A percentile compares a stretch with the other conserved stretches of the same genome.
These are phyloP conservation scores for Chloroceryle inda DNA, from an alignment of 2,797 vertebrate genomes.

Conservation along the genomic window DNA sequence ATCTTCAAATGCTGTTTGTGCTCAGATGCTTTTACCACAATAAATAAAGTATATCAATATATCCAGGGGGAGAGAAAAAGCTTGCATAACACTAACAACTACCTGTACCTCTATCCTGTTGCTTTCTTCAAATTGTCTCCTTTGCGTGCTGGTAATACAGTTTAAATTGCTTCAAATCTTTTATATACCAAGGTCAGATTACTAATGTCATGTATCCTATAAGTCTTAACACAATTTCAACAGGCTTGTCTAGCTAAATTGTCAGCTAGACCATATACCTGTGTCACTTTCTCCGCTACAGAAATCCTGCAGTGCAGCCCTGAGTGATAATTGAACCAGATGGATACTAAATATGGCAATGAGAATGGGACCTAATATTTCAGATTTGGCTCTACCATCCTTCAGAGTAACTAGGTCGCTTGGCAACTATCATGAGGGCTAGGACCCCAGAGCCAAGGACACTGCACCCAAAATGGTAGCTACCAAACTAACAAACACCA, in stretches of 20 bases:
- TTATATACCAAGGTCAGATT: background rate
- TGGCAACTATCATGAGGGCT: background rate
- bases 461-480: background rate
- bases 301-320: background rate
- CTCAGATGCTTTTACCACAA: background rate
- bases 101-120: background rate
- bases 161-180: conserved; percentile 8
- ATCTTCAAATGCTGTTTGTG: conserved; percentile 10
- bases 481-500: background rate
- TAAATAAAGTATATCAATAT: background rate
- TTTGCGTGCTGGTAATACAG: background rate
- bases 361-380: background rate
- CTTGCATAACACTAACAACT: background rate
- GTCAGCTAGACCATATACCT: background rate
- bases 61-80: background rate
- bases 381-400: background rate
- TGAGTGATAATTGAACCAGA: background rate
- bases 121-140: background rate
- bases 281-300: background rate
- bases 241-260: background rate
- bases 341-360: background rate
- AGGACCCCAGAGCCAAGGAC: background rate
- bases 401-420: background rate
- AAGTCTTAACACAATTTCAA: background rate
- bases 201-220: background rate